These are phyloP conservation scores for Trididemnum miniatum DNA, from an alignment of 23 tunicate genomes.

Conservation along the genomic window DNA sequence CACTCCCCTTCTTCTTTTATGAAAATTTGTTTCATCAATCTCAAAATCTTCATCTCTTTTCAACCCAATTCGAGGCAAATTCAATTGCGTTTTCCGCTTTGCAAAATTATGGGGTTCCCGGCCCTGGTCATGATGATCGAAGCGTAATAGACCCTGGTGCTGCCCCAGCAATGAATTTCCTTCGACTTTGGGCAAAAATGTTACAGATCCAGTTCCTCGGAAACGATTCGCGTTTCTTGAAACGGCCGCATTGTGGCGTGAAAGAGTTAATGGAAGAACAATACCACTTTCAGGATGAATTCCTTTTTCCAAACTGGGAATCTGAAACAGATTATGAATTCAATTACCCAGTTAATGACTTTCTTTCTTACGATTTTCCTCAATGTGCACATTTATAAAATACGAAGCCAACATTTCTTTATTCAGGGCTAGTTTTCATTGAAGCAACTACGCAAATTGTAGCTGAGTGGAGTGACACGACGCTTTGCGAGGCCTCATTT, in stretches of 20 bases:
- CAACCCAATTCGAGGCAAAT: constrained; percentile 29
- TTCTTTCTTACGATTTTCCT: too few species aligned
- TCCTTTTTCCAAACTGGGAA: constrained; percentile 29
- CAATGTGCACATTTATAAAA: too few species aligned
- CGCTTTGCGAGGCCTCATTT: too few species aligned
- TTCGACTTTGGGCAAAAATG: constrained; percentile 51
- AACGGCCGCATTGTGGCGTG: constrained; percentile 49
- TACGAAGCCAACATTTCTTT: too few species aligned
- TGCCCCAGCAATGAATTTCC: constrained; percentile 39
- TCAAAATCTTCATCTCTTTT: constrained; percentile 38
- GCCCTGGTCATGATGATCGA: background rate
- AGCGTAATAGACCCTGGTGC: background rate
- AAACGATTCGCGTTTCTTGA: constrained; percentile 33
- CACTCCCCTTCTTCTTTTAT: constrained; percentile 15
- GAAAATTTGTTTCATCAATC: background rate
- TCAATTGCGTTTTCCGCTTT: constrained; percentile 25
- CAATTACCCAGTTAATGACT: too few species aligned
- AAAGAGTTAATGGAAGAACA: constrained; percentile 49
- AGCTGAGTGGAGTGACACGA: too few species aligned
- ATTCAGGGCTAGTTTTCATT: too few species aligned
- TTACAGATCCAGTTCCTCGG: constrained; percentile 13
- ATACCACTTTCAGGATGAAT: background rate
- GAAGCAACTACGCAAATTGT: too few species aligned
- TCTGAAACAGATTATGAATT: constrained; percentile 3
- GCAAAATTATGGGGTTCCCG: background rate